Conservation (phyloP, 2,797 vertebrate species). For the Gadopsis marmoratus region DNA sequence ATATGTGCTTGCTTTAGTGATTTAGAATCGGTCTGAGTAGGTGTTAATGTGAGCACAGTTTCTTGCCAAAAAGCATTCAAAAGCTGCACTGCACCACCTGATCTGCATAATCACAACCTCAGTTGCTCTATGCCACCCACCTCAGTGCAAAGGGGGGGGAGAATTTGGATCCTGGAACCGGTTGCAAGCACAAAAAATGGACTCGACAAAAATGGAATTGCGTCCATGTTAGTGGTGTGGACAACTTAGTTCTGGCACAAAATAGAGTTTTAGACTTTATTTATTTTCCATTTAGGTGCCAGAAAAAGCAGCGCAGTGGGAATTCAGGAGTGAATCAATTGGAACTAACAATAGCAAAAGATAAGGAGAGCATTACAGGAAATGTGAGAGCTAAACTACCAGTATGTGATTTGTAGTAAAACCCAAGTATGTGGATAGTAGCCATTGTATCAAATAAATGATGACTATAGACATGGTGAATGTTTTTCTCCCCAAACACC, state of each 20-base stretch:
- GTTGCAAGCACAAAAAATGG: conserved; percentile 2
- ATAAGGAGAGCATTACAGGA: conserved; percentile 13
- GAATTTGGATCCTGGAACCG: conserved; percentile 9
- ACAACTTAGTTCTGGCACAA: neutral
- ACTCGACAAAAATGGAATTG: conserved; percentile 3
- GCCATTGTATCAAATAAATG: conserved; percentile 29
- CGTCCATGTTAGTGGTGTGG: neutral
- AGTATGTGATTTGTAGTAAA: conserved; percentile 37
- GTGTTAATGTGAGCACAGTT: conserved; percentile 9
- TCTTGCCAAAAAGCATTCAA: conserved; percentile 33
- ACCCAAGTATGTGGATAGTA: conserved; percentile 20
- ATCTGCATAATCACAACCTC: conserved; percentile 38
- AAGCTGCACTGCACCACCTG: conserved; percentile 26
- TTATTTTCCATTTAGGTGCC: conserved; percentile 33
- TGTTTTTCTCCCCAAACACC: conserved; percentile 15
- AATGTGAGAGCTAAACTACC: conserved; percentile 31
- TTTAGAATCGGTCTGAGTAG: conserved; percentile 1
- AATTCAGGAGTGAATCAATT: conserved; percentile 19
- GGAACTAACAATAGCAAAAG: conserved; percentile 30
- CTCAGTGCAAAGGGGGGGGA: neutral
- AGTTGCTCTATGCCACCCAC: conserved; percentile 20
- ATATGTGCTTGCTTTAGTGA: conserved; percentile 9
- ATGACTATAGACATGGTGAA: conserved; percentile 1
- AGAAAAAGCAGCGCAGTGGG: conserved; percentile 4
- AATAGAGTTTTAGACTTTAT: conserved; percentile 27